Evolutionary conservation across 1,140 invertebrate species (phyloP).

Genomic region (Battus philenor): DNA sequence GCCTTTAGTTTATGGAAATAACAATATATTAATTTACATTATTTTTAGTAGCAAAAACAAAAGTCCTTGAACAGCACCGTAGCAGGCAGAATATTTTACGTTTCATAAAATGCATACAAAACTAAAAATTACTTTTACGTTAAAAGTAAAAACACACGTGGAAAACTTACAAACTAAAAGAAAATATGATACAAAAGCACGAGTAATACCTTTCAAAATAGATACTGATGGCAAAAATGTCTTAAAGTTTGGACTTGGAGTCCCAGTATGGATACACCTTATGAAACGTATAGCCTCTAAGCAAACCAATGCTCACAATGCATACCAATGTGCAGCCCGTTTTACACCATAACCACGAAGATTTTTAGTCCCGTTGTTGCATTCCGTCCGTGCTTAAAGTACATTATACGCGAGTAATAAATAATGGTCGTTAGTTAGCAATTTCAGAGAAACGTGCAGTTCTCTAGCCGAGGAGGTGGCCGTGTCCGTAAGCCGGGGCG

Average conservation of each 20-base stretch:
- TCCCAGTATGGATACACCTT: constrained; percentile 53
- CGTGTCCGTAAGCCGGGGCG: constrained; percentile 45
- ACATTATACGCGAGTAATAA: constrained; percentile 40
- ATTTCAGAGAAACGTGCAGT: background rate
- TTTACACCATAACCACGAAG: constrained; percentile 35
- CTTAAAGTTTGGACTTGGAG: constrained; percentile 46
- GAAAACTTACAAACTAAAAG: constrained; percentile 63
- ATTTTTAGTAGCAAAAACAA: constrained; percentile 52
- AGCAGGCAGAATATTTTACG: constrained; percentile 48
- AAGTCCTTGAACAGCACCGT: constrained; percentile 45
- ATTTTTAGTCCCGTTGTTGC: constrained; percentile 44
- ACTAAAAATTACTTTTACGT: constrained; percentile 27
- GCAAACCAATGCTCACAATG: constrained; percentile 22
- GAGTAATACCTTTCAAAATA: constrained; percentile 8
- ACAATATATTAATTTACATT: constrained; percentile 55
- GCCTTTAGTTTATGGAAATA: constrained; percentile 29
- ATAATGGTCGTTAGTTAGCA: constrained; percentile 38
- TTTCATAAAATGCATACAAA: constrained; percentile 68
- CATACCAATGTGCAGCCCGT: constrained; percentile 15
- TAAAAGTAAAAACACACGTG: constrained; percentile 36
- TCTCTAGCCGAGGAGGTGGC: constrained; percentile 46
- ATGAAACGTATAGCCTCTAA: constrained; percentile 56
- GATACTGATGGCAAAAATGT: constrained; percentile 17
- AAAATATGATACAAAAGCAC: constrained; percentile 69
- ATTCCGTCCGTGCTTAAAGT: constrained; percentile 49